Percentiles rank a stretch among this genome's conserved stretches.
Conservation (phyloP, 2,797 vertebrate species). For the Alfaro cultratus region DNA sequence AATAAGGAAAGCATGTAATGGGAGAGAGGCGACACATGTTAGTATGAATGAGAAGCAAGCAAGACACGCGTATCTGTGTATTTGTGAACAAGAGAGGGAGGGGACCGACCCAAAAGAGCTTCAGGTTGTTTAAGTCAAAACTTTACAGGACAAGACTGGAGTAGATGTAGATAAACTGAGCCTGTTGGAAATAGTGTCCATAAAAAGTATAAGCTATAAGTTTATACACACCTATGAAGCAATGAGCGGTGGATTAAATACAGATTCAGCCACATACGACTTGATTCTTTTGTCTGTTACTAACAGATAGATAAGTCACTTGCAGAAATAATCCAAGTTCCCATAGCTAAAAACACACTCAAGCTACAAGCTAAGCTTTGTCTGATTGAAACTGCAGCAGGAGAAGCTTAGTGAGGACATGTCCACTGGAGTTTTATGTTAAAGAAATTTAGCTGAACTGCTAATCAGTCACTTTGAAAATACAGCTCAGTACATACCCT, state of each 20-base stretch:
- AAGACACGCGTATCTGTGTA: constrained; percentile 47
- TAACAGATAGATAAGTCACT: background rate
- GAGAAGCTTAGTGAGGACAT: background rate
- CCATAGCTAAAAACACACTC: background rate
- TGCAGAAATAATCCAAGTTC: background rate
- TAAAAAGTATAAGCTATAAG: background rate
- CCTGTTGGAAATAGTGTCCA: background rate
- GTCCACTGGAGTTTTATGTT: too few species aligned
- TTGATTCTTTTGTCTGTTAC: too few species aligned
- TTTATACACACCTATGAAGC: too few species aligned
- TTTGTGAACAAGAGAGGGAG: constrained; percentile 7
- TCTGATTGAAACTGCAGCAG: background rate
- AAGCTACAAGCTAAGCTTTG: background rate
- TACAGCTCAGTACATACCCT: background rate
- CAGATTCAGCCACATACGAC: too few species aligned
- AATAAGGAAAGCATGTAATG: constrained; percentile 51
- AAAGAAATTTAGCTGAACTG: background rate
- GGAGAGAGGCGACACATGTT: constrained; percentile 48
- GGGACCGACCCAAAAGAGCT: constrained; percentile 1
- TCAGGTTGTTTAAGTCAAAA: constrained; percentile 33
- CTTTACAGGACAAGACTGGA: constrained; percentile 4
- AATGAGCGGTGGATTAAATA: too few species aligned
- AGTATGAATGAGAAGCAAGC: constrained; percentile 57
- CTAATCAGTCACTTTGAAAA: background rate
- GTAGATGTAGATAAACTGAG: too few species aligned